These are phyloP conservation scores for Perognathus longimembris DNA, from an alignment of 2,113 vertebrate species.

Conservation along the genomic window DNA sequence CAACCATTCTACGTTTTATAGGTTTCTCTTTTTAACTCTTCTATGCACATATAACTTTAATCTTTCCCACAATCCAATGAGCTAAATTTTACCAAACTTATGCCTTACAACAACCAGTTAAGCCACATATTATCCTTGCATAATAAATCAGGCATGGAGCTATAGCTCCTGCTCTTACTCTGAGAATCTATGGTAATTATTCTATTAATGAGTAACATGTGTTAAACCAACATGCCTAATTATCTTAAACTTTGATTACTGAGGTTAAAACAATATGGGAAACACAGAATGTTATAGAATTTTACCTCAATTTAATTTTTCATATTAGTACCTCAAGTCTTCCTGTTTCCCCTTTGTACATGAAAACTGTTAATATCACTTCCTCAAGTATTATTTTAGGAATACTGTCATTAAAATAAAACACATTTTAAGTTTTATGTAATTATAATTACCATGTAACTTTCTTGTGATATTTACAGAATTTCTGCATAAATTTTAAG, in stretches of 20 bases:
- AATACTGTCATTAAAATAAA: too few species aligned
- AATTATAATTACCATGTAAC: neutral
- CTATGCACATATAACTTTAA: neutral
- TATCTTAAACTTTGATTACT: constrained; percentile 69
- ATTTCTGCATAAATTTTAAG: neutral
- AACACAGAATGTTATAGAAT: neutral
- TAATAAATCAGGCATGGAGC: constrained; percentile 22
- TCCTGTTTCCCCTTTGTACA: neutral
- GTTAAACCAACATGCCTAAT: constrained; percentile 66
- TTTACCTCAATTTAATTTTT: constrained; percentile 25
- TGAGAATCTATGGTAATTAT: constrained; percentile 63
- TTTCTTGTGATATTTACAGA: neutral
- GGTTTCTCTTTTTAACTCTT: constrained; percentile 56
- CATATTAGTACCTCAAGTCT: neutral
- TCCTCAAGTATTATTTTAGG: too few species aligned
- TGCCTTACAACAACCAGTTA: constrained; percentile 40
- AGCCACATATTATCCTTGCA: neutral
- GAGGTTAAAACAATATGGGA: constrained; percentile 42
- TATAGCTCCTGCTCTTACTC: neutral
- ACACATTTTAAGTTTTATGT: too few species aligned
- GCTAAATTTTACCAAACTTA: neutral
- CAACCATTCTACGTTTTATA: neutral
- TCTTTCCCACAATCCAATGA: neutral
- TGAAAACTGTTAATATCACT: neutral
- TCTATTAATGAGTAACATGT: constrained; percentile 63